Conservation (phyloP, 2,888 invertebrate genomes). For the Phyllotreta striolata region DNA sequence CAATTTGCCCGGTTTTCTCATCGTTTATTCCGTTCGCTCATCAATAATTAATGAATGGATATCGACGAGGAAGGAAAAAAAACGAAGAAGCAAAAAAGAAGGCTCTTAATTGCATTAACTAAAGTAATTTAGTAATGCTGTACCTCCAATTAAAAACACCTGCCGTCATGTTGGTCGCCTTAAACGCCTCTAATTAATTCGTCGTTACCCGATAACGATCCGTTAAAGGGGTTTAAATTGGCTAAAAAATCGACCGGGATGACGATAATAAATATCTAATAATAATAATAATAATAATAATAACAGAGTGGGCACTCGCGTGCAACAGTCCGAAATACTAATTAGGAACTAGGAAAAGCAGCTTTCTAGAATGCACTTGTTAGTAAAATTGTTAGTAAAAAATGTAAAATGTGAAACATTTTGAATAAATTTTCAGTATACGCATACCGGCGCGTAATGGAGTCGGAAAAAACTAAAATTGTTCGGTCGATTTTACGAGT, state of each 20-base stretch:
- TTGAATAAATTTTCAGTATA: too few relatives aligned
- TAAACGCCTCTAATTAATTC: constrained; percentile 24
- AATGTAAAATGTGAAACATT: too few relatives aligned
- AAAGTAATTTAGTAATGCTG: constrained; percentile 34
- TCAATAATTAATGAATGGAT: constrained; percentile 12
- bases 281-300: too few relatives aligned
- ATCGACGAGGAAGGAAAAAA: too few relatives aligned
- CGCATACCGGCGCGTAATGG: too few relatives aligned
- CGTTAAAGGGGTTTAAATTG: constrained; percentile 25
- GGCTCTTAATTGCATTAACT: constrained; percentile 25
- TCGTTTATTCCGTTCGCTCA: constrained; percentile 8
- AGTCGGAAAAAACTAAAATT: background rate
- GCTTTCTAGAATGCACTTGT: too few relatives aligned
- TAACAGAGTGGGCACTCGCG: too few relatives aligned
- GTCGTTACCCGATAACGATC: constrained; percentile 11
- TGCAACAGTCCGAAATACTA: background rate
- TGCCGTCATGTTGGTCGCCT: constrained; percentile 30
- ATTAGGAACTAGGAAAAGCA: too few relatives aligned
- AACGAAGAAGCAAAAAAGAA: constrained; percentile 20
- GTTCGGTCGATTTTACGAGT: constrained; percentile 22
- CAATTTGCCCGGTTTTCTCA: constrained; percentile 13
- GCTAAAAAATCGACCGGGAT: constrained; percentile 6
- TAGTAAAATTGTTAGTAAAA: too few relatives aligned
- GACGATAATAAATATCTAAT: background rate
- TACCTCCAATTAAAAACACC: constrained; percentile 36